Percentiles rank a stretch among this genome's conserved stretches.
phyloP scores from a whole-genome alignment of 2,888 invertebrate species.

The Apodemia duryi region DNA sequence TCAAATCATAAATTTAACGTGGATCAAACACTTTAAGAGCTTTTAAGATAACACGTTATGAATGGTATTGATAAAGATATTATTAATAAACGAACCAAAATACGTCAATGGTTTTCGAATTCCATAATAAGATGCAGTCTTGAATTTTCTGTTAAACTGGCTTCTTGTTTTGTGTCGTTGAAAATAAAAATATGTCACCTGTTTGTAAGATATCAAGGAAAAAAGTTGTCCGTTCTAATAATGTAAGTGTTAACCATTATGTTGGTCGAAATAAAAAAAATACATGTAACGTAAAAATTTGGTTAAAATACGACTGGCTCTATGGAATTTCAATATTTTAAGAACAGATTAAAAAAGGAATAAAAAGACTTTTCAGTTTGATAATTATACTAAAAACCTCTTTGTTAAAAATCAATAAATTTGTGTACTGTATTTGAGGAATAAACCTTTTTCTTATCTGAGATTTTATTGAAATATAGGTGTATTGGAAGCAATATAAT shows the following conservation, averaged over 20 bases:
- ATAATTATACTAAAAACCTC: too few species aligned
- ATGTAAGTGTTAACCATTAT: not conserved
- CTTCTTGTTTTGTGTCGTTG: slow-evolving; percentile 2
- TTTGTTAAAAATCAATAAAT: too few species aligned
- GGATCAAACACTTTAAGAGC: slow-evolving; percentile 4
- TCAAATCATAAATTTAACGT: not conserved
- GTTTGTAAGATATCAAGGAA: not conserved
- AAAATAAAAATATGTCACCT: not conserved
- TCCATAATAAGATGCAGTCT: slow-evolving; percentile 10
- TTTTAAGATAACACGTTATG: slow-evolving; percentile 8
- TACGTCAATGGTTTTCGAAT: not conserved
- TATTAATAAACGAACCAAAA: not conserved
- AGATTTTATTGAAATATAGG: too few species aligned
- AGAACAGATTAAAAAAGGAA: too few species aligned
- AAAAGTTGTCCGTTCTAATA: not conserved
- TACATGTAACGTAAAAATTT: too few species aligned
- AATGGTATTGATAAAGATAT: slow-evolving; percentile 9
- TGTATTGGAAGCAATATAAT: too few species aligned
- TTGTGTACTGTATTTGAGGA: too few species aligned
- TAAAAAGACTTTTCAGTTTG: too few species aligned
- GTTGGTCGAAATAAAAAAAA: too few species aligned
- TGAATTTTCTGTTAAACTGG: not conserved
- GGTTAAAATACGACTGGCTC: too few species aligned
- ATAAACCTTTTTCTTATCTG: too few species aligned
- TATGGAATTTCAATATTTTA: too few species aligned